These are phyloP conservation scores for Suncus etruscus DNA, from an alignment of 2,113 vertebrate genomes.

Conservation along the genomic window DNA sequence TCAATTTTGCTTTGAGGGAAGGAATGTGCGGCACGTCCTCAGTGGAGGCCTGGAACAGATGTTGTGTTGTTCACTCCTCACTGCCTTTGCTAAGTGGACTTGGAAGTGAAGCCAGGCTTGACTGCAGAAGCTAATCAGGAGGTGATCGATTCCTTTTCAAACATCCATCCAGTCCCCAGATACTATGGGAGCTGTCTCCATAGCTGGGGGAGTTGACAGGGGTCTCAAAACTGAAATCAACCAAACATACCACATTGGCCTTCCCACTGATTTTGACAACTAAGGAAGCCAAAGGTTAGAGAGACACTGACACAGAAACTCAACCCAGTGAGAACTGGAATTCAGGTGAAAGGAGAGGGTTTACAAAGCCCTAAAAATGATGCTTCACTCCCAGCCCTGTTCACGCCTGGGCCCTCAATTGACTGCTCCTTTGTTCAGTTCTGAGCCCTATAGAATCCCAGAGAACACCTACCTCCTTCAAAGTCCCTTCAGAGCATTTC, in stretches of 20 bases:
- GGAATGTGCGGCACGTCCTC: slow-evolving; percentile 69
- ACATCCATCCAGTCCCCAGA: background rate
- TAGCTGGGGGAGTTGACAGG: background rate
- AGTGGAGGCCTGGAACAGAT: slow-evolving; percentile 57
- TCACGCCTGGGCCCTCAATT: background rate
- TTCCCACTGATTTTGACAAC: background rate
- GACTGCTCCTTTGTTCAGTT: background rate
- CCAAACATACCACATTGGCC: background rate
- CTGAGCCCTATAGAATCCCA: background rate
- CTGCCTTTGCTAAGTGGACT: slow-evolving; percentile 61
- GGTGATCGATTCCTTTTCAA: background rate
- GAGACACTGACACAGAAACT: background rate
- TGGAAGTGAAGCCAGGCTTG: slow-evolving; percentile 27
- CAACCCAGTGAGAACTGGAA: background rate
- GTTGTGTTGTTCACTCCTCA: slow-evolving; percentile 63
- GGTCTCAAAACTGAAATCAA: slow-evolving; percentile 27
- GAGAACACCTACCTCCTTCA: background rate
- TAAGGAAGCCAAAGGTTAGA: slow-evolving; percentile 17
- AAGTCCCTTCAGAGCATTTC: background rate
- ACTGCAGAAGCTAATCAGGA: slow-evolving; percentile 17
- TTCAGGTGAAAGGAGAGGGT: background rate
- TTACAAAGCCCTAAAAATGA: background rate
- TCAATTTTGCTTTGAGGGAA: slow-evolving; percentile 74
- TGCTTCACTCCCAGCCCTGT: background rate
- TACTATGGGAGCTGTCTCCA: background rate